Evolutionary conservation across 2,797 vertebrate genomes (phyloP).

Genomic region (Selene dorsalis): DNA sequence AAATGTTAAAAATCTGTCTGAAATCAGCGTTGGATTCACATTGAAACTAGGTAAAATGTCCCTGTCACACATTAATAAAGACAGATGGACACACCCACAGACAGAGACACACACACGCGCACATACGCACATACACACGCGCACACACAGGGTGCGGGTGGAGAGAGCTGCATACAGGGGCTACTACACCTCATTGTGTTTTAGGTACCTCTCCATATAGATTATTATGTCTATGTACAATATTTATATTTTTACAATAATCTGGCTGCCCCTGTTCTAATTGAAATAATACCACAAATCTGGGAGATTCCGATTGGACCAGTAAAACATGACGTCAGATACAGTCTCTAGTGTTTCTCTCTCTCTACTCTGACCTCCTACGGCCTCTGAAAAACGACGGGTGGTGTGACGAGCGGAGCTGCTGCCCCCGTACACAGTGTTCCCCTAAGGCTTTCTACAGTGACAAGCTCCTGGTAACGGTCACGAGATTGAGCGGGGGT

Average conservation of each 20-base stretch:
- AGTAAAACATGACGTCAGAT: conserved; percentile 58
- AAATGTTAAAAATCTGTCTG: conserved; percentile 39
- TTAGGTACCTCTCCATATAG: conserved; percentile 82
- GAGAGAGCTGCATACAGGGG: conserved; percentile 82
- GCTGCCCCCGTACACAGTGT: conserved; percentile 69
- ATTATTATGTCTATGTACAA: conserved; percentile 86
- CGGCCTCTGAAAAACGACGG: conserved; percentile 30
- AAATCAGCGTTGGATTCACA: conserved; percentile 43
- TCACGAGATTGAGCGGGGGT: conserved; percentile 47
- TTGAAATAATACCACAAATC: conserved; percentile 60
- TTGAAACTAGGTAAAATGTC: conserved; percentile 56
- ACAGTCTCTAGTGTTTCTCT: conserved; percentile 37
- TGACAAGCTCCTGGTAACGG: conserved; percentile 56
- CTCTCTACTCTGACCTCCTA: conserved; percentile 35
- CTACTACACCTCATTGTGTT: conserved; percentile 78
- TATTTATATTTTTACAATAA: conserved; percentile 84
- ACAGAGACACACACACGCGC: conserved; percentile 16
- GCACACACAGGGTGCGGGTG: conserved; percentile 70
- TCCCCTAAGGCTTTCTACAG: conserved; percentile 73
- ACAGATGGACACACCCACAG: conserved; percentile 35
- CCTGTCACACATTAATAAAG: conserved; percentile 54
- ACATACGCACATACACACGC: conserved; percentile 44
- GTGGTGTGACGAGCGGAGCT: conserved; percentile 30
- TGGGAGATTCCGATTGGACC: conserved; percentile 33
- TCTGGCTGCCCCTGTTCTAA: conserved; percentile 71